Conservation (phyloP, 37 sponge, comb jelly and placozoan species). For the Spongilla lacustris region DNA sequence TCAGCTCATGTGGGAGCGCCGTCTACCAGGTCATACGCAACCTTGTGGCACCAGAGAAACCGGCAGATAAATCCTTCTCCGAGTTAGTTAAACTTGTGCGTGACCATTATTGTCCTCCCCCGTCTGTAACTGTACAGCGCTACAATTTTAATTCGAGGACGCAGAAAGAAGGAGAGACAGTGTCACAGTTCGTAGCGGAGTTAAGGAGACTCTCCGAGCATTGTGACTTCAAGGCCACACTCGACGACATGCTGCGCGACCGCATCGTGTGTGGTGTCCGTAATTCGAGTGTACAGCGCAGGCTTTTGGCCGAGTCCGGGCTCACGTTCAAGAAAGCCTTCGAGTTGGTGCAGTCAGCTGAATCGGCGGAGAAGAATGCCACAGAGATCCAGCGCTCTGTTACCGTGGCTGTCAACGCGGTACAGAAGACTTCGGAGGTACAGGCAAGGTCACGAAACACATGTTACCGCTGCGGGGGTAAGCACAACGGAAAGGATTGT, state of each 20-base stretch:
- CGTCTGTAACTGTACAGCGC: constrained; percentile 40
- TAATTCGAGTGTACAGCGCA: constrained; percentile 16
- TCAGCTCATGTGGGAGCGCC: too few relatives aligned
- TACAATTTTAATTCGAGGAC: constrained; percentile 40
- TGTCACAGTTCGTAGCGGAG: constrained; percentile 32
- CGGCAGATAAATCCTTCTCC: constrained; percentile 4
- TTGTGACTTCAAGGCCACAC: constrained; percentile 29
- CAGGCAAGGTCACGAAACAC: constrained; percentile 3
- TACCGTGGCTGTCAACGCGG: neutral
- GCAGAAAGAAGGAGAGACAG: constrained; percentile 20
- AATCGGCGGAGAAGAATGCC: constrained; percentile 38
- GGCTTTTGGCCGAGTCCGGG: constrained; percentile 36
- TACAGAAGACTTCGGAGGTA: too few relatives aligned
- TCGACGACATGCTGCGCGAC: constrained; percentile 60
- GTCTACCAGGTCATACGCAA: too few relatives aligned
- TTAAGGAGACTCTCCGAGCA: constrained; percentile 33
- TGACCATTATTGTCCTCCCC: constrained; percentile 27
- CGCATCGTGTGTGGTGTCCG: constrained; percentile 44
- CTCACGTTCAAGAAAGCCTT: constrained; percentile 38
- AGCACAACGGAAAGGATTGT: neutral
- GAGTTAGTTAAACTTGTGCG: constrained; percentile 15
- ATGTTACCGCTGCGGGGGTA: constrained; percentile 16
- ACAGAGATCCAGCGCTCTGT: neutral
- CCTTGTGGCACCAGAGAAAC: too few relatives aligned
- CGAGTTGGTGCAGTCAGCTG: constrained; percentile 33